phyloP scores from a whole-genome alignment of 1,140 invertebrate species.

The Drosophila gunungcola region DNA sequence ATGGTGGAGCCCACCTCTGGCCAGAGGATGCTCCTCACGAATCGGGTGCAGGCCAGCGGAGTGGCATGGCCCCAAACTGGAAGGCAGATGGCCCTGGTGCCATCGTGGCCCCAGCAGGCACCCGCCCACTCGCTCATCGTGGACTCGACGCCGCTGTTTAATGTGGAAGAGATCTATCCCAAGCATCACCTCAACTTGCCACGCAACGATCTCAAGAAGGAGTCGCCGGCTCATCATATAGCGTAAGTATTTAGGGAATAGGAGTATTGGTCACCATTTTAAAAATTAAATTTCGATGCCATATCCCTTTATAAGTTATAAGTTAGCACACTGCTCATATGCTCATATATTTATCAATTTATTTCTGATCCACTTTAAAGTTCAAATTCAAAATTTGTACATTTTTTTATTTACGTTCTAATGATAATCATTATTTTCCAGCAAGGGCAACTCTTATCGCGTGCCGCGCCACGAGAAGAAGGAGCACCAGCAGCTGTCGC shows the following conservation, averaged over 20 bases:
- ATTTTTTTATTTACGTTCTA: neutral
- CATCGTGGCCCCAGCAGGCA: conserved; percentile 94
- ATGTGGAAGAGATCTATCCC: conserved; percentile 86
- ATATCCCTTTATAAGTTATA: too few species aligned
- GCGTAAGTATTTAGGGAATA: conserved; percentile 57
- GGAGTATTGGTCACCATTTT: too few species aligned
- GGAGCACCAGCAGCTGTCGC: conserved; percentile 95
- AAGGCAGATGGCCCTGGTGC: conserved; percentile 93
- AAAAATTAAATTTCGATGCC: too few species aligned
- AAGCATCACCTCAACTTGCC: conserved; percentile 85
- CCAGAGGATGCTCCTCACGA: conserved; percentile 89
- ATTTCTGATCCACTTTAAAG: too few species aligned
- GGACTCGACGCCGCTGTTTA: conserved; percentile 90
- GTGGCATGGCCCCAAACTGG: conserved; percentile 90
- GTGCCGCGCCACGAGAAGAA: conserved; percentile 90
- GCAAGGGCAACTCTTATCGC: conserved; percentile 84
- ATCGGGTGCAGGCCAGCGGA: conserved; percentile 89
- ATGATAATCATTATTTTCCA: conserved; percentile 1
- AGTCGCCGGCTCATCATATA: conserved; percentile 84
- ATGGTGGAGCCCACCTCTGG: conserved; percentile 91
- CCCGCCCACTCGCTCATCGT: conserved; percentile 92
- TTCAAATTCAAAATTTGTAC: too few species aligned
- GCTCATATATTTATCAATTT: too few species aligned
- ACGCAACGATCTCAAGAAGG: conserved; percentile 84
- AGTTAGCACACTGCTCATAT: too few species aligned